Percentiles rank a stretch among this genome's conserved stretches.
Conservation (phyloP, 2,797 vertebrate genomes). For the Sphaeramia orbicularis region DNA sequence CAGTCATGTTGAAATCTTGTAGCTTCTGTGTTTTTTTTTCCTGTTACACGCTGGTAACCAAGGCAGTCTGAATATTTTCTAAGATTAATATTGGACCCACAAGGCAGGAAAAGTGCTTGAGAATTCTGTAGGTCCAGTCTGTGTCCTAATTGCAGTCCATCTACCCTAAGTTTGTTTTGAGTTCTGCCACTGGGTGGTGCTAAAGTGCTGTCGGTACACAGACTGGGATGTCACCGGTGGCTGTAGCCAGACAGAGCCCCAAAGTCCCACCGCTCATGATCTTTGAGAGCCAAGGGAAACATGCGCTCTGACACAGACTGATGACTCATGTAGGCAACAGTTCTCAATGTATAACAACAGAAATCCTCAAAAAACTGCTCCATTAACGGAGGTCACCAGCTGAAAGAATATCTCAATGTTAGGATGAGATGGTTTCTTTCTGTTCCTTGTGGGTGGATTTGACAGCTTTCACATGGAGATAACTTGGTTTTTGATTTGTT, state of each 20-base stretch:
- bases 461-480: neutral
- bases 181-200: constrained; percentile 65
- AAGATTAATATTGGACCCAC: neutral
- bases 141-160: neutral
- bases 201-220: constrained; percentile 37
- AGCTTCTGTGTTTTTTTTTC: neutral
- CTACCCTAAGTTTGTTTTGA: neutral
- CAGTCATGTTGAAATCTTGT: neutral
- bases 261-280: constrained; percentile 73
- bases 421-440: neutral
- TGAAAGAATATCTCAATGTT: neutral
- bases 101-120: neutral
- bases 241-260: constrained; percentile 53
- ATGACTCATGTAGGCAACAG: constrained; percentile 65
- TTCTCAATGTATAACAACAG: constrained; percentile 51
- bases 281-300: constrained; percentile 56
- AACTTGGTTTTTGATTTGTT: too few relatives aligned
- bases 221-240: constrained; percentile 18
- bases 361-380: constrained; percentile 30
- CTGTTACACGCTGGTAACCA: neutral
- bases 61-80: constrained; percentile 2
- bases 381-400: constrained; percentile 16
- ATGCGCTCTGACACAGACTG: constrained; percentile 67
- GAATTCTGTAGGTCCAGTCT: neutral
- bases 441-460: neutral